Base-by-base conservation (phyloP, 2,888 invertebrate genomes). In the Deilephila porcellus region DNA sequence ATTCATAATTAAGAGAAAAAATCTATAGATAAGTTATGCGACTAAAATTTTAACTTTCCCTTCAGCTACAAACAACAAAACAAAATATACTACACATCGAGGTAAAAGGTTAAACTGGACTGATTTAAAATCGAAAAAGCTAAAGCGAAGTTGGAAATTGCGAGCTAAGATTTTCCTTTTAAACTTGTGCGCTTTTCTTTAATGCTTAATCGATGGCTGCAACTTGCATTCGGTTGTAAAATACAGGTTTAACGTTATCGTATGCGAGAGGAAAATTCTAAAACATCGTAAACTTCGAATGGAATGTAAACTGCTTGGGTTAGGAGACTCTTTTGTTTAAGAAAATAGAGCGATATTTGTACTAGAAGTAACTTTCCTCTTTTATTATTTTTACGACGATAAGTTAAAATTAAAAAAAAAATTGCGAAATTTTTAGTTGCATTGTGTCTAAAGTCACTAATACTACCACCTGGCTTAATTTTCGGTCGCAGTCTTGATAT, bases 131-230 rank as follows among this genome's bases (percentile, higher is more conserved):
- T 64, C 64, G 20, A 34, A 32, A 72, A 63, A 62, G 52, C 19
- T 32, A 63, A 45, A 52, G 45, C 11, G 29, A 20, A 32, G 64
- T 71, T 64, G 52, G 52, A 59, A 37, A 64, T 56, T n/a, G 56
- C n/a, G 56, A 56, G 56, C 71, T 59, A 56, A 73, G 74, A 70
- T 70, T 74, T 74, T 73, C 74, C 71, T 62, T 73, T 64, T 60
- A 71, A 76, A 76, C 73, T 74, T 75, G 74, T 70, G 72, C 25
- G 32, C 71, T 74, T 64, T 71, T 25, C 56, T 70, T 32, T 60
- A 62, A 60, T 3, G 37, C 60, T 59, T 70, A 72, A 63, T 19
- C 60, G 52, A 62, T 20, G 63, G 34, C 56, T 17, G 20, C 63
- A 37, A 34, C 37, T 37, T 64, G n/a, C 20, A 3, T 17, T 34